These are phyloP conservation scores for Peromyscus maniculatus DNA, from an alignment of 2,113 vertebrate species.

Conservation along the genomic window DNA sequence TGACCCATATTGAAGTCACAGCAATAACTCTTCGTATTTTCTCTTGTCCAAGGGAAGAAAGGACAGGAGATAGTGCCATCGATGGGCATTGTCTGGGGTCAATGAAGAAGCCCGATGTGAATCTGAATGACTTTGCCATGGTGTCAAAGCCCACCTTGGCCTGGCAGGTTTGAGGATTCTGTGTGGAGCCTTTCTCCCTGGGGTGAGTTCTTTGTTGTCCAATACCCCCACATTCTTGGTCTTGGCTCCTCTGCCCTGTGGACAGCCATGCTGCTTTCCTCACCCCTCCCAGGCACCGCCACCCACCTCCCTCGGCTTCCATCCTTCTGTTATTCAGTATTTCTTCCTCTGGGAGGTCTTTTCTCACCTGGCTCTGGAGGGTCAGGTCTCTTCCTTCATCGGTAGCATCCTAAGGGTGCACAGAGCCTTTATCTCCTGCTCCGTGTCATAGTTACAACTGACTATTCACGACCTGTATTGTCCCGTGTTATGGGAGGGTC, in stretches of 20 bases:
- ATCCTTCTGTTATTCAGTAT: background rate
- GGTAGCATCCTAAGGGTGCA: background rate
- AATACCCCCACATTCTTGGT: background rate
- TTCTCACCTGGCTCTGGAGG: background rate
- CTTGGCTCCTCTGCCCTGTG: background rate
- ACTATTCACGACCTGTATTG: background rate
- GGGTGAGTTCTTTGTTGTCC: background rate
- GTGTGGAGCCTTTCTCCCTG: background rate
- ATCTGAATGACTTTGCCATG: background rate
- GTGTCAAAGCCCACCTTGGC: background rate
- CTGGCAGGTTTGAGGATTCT: background rate
- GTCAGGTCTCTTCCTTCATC: background rate
- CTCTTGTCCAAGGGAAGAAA: slow-evolving; percentile 37
- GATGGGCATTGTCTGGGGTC: background rate
- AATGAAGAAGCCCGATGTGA: slow-evolving; percentile 21
- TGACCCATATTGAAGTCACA: background rate
- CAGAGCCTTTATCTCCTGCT: background rate
- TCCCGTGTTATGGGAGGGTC: background rate
- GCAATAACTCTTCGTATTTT: background rate
- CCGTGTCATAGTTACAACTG: background rate
- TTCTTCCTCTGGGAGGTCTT: background rate
- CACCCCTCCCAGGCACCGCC: background rate
- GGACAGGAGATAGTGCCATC: background rate
- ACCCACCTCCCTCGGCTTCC: background rate
- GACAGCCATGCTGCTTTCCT: background rate